Percentiles rank a stretch among this genome's conserved stretches.
Conservation (phyloP, 2,888 invertebrate genomes). For the Rhorus exstirpatorius region DNA sequence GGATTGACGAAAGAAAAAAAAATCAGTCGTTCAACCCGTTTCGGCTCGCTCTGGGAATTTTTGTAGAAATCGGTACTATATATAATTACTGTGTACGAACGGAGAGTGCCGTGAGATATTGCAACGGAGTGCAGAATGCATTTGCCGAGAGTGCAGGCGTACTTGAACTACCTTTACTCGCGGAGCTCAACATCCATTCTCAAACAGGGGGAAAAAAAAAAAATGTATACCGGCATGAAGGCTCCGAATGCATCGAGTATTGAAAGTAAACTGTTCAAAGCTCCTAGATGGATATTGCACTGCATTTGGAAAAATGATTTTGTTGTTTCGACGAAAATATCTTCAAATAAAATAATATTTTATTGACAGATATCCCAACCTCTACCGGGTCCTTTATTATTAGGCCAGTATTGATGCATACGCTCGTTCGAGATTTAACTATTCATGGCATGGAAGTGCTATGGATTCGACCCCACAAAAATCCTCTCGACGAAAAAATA, state of each 20-base stretch:
- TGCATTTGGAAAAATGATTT: constrained; percentile 4
- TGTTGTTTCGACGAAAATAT: neutral
- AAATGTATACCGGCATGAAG: constrained; percentile 23
- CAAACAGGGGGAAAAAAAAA: constrained; percentile 9
- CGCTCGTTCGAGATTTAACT: neutral
- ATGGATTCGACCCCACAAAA: neutral
- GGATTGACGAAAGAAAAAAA: constrained; percentile 8
- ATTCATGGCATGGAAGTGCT: neutral
- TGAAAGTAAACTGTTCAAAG: constrained; percentile 25
- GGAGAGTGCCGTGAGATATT: constrained; percentile 49
- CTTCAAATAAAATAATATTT: too few relatives aligned
- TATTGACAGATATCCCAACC: too few relatives aligned
- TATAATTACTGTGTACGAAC: constrained; percentile 8
- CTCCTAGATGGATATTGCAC: constrained; percentile 4
- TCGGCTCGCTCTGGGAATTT: constrained; percentile 23
- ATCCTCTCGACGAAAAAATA: neutral
- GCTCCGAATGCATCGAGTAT: constrained; percentile 36
- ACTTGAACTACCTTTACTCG: constrained; percentile 37
- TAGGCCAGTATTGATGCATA: too few relatives aligned
- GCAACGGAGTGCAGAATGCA: constrained; percentile 50
- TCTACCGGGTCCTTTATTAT: too few relatives aligned
- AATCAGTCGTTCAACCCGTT: constrained; percentile 9
- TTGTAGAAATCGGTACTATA: constrained; percentile 38
- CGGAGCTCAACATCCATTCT: constrained; percentile 32
- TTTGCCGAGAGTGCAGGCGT: constrained; percentile 46